Base-by-base conservation (phyloP, 23 tunicate genomes). In the Trididemnum clinides region DNA sequence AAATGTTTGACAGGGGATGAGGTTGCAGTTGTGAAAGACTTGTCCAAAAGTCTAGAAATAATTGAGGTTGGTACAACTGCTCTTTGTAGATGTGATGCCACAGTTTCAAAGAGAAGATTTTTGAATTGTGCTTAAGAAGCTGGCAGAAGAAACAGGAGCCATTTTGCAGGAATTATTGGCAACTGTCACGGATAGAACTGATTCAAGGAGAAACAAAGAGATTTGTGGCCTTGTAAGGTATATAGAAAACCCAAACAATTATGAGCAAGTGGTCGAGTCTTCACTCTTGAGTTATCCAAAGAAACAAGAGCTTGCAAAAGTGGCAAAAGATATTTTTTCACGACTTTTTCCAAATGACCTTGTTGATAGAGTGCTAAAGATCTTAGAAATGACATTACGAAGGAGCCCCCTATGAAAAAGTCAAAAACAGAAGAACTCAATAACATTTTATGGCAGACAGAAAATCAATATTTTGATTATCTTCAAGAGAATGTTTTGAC, bases 1-100 rank as follows among this genome's bases (percentile, higher is more conserved):
- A 62, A 62, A 62, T 62, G 26, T 62, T 62, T 62, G 69, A 62
- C 69, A 62, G 69, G 21, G 69, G 69, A 62, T 62, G 69, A 62
- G 27, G 69, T 62, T 62, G 69, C 69, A 62, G 69, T 62, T 62
- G 69, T 62, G 27, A 62, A 62, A 62, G 27, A 62, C 27, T 62
- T 62, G 27, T 21, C 69, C 18, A 21, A 62, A 62, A 62, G n/a
- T n/a, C n/a, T n/a, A n/a, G n/a, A n/a, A n/a, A n/a, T n/a, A n/a
- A n/a, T n/a, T n/a, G n/a, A n/a, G n/a, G n/a, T n/a, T n/a, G n/a
- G n/a, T n/a, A n/a, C n/a, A n/a, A n/a, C n/a, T n/a, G n/a, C n/a
- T n/a, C n/a, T n/a, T n/a, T n/a, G n/a, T n/a, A n/a, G n/a, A n/a
- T n/a, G n/a, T n/a, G n/a, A n/a, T n/a, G n/a, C n/a, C n/a, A n/a